phyloP scores from a whole-genome alignment of 2,113 vertebrate species.

The Tringa solitaria region DNA sequence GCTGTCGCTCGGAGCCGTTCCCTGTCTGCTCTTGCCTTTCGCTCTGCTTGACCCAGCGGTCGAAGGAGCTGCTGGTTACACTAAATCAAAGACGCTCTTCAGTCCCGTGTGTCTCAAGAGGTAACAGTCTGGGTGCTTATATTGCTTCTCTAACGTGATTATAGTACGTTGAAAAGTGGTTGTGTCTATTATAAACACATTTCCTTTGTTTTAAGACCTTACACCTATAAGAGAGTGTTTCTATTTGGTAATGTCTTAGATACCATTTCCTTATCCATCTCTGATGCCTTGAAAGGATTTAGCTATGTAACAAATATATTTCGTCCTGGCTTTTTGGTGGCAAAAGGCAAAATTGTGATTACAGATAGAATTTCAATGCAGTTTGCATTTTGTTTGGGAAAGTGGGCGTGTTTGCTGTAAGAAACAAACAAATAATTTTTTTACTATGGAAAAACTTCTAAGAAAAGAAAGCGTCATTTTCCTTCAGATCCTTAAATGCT shows the following conservation, averaged over 20 bases:
- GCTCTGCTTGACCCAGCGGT: slow-evolving; percentile 8
- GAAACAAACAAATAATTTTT: background rate
- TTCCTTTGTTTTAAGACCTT: background rate
- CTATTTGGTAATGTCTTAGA: background rate
- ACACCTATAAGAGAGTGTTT: background rate
- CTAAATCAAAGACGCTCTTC: background rate
- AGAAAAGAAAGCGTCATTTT: background rate
- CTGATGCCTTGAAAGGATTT: background rate
- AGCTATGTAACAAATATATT: background rate
- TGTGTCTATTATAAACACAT: background rate
- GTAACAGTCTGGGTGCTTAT: background rate
- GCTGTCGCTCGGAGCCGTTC: background rate
- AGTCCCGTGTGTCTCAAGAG: background rate
- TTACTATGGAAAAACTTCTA: background rate
- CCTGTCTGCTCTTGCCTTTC: background rate
- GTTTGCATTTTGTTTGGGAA: background rate
- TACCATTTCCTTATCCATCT: background rate
- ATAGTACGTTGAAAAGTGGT: background rate
- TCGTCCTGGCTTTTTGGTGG: background rate
- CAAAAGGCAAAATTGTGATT: background rate
- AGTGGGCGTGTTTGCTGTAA: background rate
- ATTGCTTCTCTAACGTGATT: background rate
- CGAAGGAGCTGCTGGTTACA: background rate
- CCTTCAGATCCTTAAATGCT: background rate
- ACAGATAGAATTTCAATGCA: background rate